Conservation (phyloP, 2,113 vertebrate genomes). For the Laticauda colubrina region DNA sequence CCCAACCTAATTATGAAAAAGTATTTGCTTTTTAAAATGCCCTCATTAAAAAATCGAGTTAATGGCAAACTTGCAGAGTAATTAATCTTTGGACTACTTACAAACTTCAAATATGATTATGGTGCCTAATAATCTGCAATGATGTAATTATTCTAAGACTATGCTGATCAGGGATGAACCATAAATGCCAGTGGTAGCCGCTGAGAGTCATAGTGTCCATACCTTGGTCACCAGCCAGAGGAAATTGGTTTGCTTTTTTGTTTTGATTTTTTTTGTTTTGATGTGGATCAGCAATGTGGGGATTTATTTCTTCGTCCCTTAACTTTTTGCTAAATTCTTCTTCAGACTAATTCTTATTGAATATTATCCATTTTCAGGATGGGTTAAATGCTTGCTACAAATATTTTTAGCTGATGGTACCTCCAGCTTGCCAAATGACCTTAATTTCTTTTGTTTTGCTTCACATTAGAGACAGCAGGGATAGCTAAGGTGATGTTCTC, state of each 20-base stretch:
- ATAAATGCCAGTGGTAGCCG: not conserved
- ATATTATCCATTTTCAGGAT: not conserved
- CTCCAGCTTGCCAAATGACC: not conserved
- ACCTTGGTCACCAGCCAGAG: not conserved
- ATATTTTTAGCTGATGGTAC: not conserved
- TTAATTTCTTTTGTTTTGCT: not conserved
- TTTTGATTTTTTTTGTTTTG: conserved; percentile 10
- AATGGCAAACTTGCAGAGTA: conserved; percentile 33
- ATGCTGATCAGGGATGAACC: conserved; percentile 42
- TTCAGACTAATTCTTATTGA: not conserved
- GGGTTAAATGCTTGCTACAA: conserved; percentile 6
- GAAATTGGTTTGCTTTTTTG: conserved; percentile 15
- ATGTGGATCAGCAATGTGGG: not conserved
- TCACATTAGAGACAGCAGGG: not conserved
- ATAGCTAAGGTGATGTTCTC: not conserved
- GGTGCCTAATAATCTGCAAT: conserved; percentile 38
- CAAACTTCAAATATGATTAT: conserved; percentile 42
- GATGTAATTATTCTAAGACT: conserved; percentile 47
- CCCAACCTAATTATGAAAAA: conserved; percentile 7
- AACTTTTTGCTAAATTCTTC: not conserved
- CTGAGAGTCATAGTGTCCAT: conserved; percentile 3
- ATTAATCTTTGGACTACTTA: conserved; percentile 46
- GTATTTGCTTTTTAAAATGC: conserved; percentile 39
- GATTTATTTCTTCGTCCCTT: not conserved
- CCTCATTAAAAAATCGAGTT: conserved; percentile 40